Evolutionary conservation across 2,113 vertebrate genomes (phyloP), one percentile per base, ranked within the genome.

Genomic region (Mixornis gularis): DNA sequence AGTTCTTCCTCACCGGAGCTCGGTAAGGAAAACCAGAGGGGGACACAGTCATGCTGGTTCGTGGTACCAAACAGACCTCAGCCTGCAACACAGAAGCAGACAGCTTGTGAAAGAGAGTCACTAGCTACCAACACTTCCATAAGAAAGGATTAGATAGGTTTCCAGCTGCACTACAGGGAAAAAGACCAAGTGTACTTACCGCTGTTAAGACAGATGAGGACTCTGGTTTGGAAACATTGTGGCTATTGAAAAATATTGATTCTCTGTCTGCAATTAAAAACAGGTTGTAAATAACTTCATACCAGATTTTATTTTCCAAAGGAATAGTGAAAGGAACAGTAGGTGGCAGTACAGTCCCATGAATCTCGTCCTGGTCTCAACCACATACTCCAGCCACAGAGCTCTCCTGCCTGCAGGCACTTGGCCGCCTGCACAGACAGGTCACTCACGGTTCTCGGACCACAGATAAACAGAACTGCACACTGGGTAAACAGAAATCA

Each of bases 231-330:
- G 99, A 99, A 91, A 99, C 99, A 24, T 99, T 99, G 98, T 99
- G 99, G 96, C 99, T 99, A 97, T 99, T 99, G 97, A 99, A 99
- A 98, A 99, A 99, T 98, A 99, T 99, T 58, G 99, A 98, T 98
- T 99, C 98, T 85, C 99, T 98, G 95, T 99, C 99, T 99, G 98
- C 40, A 97, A 98, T 79, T 40, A 87, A 94, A 96, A 89, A 78
- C n/a, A 88, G 34, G 40, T 43, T 77, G 64, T 93, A 78, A 95
- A 32, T 87, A 86, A 89, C 34, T 73, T 76, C 25, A 46, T 29
- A 69, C 0, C 13, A 30, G 34, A 44, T 49, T 82, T 85, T 44
- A 27, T 79, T 66, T 82, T 79, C 29, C 34, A 43, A 71, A 79
- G 10, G 46, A 66, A 32, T 32, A 43, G 18, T 12, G 25, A 15